Evolutionary conservation across 2,888 invertebrate species (phyloP).

Genomic region (Lasioglossum calceatum): DNA sequence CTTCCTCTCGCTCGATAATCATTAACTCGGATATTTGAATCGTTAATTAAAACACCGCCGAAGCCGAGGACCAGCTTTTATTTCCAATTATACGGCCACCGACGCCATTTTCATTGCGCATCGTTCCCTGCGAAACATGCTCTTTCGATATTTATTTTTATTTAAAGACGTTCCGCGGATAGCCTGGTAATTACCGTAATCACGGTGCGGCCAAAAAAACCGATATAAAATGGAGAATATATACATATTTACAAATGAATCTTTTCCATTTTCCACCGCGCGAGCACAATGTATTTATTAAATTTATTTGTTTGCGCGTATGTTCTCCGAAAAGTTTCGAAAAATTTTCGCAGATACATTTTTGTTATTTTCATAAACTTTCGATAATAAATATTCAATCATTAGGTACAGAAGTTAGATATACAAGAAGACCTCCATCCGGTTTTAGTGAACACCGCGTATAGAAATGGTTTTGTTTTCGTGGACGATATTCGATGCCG

Average conservation of each 20-base stretch:
- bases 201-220: background rate
- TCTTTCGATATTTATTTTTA: background rate
- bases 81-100: background rate
- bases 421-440: background rate
- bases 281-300: background rate
- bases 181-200: background rate
- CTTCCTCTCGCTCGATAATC: background rate
- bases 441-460: background rate
- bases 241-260: background rate
- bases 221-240: background rate
- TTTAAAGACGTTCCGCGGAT: background rate
- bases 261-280: background rate
- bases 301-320: no score
- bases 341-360: no score
- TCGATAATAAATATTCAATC: background rate
- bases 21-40: constrained; percentile 9
- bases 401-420: background rate
- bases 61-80: background rate
- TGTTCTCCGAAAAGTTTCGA: no score
- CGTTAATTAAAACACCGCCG: constrained; percentile 6
- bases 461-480: background rate
- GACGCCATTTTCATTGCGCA: background rate
- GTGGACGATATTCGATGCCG: constrained; percentile 12
- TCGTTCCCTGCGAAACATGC: background rate
- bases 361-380: no score